These are phyloP conservation scores for Trichogramma dendrolimi DNA, from an alignment of 2,888 invertebrate species.

Conservation along the genomic window DNA sequence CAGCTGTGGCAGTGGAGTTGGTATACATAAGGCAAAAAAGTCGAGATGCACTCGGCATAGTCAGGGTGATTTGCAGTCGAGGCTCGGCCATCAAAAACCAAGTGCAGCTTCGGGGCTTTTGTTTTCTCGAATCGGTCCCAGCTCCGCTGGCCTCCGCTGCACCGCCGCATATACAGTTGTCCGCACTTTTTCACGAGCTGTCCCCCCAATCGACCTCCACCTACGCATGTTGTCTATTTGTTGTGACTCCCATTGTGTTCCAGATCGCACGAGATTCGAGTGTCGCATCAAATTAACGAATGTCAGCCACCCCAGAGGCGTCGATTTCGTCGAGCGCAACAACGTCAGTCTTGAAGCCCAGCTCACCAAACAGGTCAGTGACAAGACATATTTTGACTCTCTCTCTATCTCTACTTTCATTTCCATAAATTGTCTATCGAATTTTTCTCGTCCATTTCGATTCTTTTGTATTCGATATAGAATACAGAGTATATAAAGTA, in stretches of 20 bases:
- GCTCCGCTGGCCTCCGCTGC: neutral
- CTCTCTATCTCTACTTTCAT: neutral
- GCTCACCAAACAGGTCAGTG: conserved; percentile 50
- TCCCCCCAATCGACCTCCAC: neutral
- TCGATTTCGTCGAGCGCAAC: conserved; percentile 31
- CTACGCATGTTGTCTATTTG: neutral
- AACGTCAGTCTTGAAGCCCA: conserved; percentile 43
- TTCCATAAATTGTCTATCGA: neutral
- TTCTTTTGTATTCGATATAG: neutral
- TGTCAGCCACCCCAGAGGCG: conserved; percentile 43
- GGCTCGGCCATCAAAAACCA: too few relatives aligned
- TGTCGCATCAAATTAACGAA: conserved; percentile 54
- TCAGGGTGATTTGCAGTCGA: too few relatives aligned
- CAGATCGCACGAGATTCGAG: conserved; percentile 62
- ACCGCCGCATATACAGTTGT: neutral
- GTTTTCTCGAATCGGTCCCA: neutral
- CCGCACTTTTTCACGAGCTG: neutral
- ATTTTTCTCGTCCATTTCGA: neutral
- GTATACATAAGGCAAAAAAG: too few relatives aligned
- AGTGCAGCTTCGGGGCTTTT: neutral
- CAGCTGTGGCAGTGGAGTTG: too few relatives aligned
- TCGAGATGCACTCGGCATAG: too few relatives aligned
- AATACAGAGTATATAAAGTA: too few relatives aligned
- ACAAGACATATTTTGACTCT: neutral
- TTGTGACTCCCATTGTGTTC: conserved; percentile 33